Conservation (phyloP, 2,888 invertebrate species). For the Liopterus haemorrhoidalis region DNA sequence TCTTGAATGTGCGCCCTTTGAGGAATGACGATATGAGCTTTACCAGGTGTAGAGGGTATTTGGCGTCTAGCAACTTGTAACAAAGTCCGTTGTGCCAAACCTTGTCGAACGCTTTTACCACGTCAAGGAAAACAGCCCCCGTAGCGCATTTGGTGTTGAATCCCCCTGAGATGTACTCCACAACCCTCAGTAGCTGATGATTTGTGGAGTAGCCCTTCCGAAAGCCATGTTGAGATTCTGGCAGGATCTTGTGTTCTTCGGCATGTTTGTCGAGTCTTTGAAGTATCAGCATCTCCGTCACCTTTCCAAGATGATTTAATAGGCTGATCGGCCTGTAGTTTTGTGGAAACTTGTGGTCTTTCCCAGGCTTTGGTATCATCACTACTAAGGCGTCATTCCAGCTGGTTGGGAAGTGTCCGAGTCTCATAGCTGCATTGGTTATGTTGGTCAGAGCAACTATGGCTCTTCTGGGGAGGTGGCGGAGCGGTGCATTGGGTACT, state of each 20-base stretch:
- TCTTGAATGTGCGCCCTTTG: conserved; percentile 27
- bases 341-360: conserved; percentile 15
- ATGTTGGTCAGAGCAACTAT: conserved; percentile 9
- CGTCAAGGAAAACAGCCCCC: conserved; percentile 33
- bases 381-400: conserved; percentile 22
- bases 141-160: conserved; percentile 30
- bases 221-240: conserved; percentile 34
- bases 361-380: conserved; percentile 13
- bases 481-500: conserved; percentile 2
- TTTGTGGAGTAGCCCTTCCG: conserved; percentile 30
- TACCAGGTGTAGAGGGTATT: conserved; percentile 25
- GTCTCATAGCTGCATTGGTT: conserved; percentile 12
- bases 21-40: conserved; percentile 30
- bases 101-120: conserved; percentile 36
- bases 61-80: conserved; percentile 25
- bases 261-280: conserved; percentile 17
- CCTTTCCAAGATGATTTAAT: conserved; percentile 28
- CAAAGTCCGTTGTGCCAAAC: conserved; percentile 35
- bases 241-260: conserved; percentile 21
- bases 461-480: background rate
- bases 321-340: conserved; percentile 35
- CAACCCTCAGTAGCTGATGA: conserved; percentile 31
- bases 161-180: conserved; percentile 27
- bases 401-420: conserved; percentile 13
- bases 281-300: conserved; percentile 29